These are phyloP conservation scores for Rhorus exstirpatorius DNA, from an alignment of 2,888 invertebrate genomes.

Conservation along the genomic window DNA sequence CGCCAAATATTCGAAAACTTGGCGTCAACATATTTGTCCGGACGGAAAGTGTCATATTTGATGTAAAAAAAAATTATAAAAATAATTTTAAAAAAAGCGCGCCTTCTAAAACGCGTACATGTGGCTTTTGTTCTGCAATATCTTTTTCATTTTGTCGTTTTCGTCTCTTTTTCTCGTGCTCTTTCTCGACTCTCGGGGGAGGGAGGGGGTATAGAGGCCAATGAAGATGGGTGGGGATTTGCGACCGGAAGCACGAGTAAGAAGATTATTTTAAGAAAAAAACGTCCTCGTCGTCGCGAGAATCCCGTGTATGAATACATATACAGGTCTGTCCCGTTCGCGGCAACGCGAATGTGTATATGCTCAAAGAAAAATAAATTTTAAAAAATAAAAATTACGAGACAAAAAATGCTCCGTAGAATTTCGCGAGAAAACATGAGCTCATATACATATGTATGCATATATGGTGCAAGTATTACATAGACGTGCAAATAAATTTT, in stretches of 20 bases:
- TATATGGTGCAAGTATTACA: constrained; percentile 30
- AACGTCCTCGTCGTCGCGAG: constrained; percentile 39
- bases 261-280: constrained; percentile 80
- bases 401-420: constrained; percentile 48
- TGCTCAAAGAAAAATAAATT: not conserved
- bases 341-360: not conserved
- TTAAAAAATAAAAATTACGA: constrained; percentile 36
- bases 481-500: constrained; percentile 37
- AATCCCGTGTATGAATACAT: not conserved
- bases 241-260: constrained; percentile 76
- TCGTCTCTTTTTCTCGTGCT: constrained; percentile 6
- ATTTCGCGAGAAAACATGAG: constrained; percentile 30
- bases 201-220: constrained; percentile 9
- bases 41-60: constrained; percentile 61
- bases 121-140: constrained; percentile 29
- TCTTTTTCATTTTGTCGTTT: constrained; percentile 17
- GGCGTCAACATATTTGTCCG: constrained; percentile 57
- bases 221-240: constrained; percentile 35
- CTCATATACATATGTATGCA: not conserved
- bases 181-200: constrained; percentile 18
- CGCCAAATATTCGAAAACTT: constrained; percentile 34
- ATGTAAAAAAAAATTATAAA: constrained; percentile 10
- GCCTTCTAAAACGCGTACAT: constrained; percentile 24
- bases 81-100: not conserved
- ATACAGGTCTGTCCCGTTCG: not conserved